Conservation (phyloP, 2,113 vertebrate genomes). For the Eubucco bourcierii region DNA sequence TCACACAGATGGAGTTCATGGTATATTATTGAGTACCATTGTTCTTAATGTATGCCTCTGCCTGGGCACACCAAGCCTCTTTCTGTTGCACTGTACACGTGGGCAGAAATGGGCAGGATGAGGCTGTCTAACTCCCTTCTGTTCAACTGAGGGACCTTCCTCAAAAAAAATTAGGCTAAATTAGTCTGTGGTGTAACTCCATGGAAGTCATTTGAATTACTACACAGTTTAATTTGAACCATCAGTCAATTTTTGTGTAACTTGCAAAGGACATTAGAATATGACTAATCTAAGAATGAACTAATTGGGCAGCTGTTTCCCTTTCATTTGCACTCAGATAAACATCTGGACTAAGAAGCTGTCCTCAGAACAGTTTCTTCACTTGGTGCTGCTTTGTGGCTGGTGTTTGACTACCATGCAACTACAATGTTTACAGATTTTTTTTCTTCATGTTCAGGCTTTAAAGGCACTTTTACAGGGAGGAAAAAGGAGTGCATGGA, state of each 20-base stretch:
- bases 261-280: background rate
- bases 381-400: background rate
- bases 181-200: background rate
- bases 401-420: background rate
- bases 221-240: background rate
- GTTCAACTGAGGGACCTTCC: background rate
- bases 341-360: constrained; percentile 30
- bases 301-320: constrained; percentile 25
- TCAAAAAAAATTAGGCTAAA: background rate
- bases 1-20: background rate
- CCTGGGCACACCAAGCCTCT: background rate
- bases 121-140: background rate
- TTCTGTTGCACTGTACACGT: fast-evolving
- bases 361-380: background rate
- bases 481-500: background rate
- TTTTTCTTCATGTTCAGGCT: background rate
- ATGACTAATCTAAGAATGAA: background rate
- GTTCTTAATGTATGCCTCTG: background rate
- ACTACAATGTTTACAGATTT: background rate
- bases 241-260: background rate
- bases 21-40: background rate
- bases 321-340: background rate
- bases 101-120: background rate
- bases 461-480: background rate
- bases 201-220: background rate